A percentile compares a stretch with the other conserved stretches of the same genome.
Evolutionary conservation across 2,113 vertebrate species (phyloP).

Genomic region (Gasterosteus aculeatus): DNA sequence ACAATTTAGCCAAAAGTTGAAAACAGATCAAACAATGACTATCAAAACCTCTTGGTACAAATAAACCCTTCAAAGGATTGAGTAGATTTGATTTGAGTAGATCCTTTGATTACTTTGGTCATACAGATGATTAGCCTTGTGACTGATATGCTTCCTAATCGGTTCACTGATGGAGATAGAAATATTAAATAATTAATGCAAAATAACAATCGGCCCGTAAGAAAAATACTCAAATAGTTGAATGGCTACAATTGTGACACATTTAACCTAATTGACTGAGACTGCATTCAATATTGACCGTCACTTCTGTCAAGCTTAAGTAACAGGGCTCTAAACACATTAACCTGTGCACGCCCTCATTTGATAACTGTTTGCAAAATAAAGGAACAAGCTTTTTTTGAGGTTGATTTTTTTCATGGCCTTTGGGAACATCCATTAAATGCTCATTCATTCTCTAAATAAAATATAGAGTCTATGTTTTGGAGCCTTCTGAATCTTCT

Average conservation of each 20-base stretch:
- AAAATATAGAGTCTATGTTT: slow-evolving; percentile 8
- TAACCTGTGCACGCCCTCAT: not conserved
- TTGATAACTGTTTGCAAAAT: not conserved
- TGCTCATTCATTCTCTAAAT: slow-evolving; percentile 1
- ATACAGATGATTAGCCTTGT: slow-evolving; percentile 11
- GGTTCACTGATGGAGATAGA: not conserved
- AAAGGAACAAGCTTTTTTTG: not conserved
- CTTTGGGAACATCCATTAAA: not conserved
- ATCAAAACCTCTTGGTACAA: slow-evolving; percentile 47
- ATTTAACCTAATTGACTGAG: not conserved
- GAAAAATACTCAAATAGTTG: not conserved
- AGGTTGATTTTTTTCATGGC: not conserved
- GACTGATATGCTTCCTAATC: not conserved
- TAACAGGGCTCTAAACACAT: not conserved
- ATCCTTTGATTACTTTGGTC: slow-evolving; percentile 30
- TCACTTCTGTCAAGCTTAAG: not conserved
- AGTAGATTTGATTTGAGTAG: slow-evolving; percentile 9
- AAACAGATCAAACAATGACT: slow-evolving; percentile 67
- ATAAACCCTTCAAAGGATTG: slow-evolving; percentile 27
- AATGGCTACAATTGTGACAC: not conserved
- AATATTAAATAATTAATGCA: not conserved
- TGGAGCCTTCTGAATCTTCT: slow-evolving; percentile 12
- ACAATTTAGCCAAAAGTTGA: slow-evolving; percentile 38
- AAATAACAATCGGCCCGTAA: slow-evolving; percentile 1
- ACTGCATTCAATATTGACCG: not conserved